Percentiles rank a stretch among this genome's conserved stretches.
phyloP scores from a whole-genome alignment of 2,797 vertebrate genomes.

The Catostomus latipinnis region DNA sequence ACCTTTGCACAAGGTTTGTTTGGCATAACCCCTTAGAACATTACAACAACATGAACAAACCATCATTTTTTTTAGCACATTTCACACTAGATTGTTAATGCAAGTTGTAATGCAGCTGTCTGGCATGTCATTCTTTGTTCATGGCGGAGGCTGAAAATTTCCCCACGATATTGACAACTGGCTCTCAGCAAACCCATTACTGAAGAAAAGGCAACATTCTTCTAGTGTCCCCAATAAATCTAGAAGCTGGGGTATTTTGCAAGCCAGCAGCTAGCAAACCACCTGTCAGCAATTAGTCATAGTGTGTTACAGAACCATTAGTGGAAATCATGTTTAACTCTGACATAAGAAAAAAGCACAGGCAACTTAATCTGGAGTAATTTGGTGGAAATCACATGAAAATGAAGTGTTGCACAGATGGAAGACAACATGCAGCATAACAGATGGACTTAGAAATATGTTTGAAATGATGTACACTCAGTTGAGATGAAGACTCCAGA shows the following conservation, averaged over 20 bases:
- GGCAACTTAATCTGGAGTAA: not conserved
- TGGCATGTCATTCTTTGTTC: not conserved
- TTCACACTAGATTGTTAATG: not conserved
- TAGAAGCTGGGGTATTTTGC: constrained; percentile 33
- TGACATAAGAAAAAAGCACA: not conserved
- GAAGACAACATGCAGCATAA: too few species aligned
- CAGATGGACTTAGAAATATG: too few species aligned
- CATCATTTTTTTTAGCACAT: not conserved
- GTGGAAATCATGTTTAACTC: not conserved
- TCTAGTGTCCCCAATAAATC: constrained; percentile 22
- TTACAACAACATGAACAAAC: not conserved
- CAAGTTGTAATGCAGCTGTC: not conserved
- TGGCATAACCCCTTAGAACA: not conserved
- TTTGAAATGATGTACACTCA: too few species aligned
- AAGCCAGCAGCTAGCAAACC: constrained; percentile 35
- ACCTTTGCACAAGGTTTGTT: constrained; percentile 74
- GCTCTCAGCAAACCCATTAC: constrained; percentile 20
- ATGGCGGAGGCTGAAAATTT: constrained; percentile 5
- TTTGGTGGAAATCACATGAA: not conserved
- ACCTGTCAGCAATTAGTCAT: constrained; percentile 54
- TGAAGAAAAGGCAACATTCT: constrained; percentile 36
- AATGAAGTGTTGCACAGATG: not conserved
- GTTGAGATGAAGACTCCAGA: too few species aligned
- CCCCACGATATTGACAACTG: constrained; percentile 52
- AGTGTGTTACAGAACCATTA: constrained; percentile 8